Evolutionary conservation across 2,888 invertebrate genomes (phyloP).

Genomic region (Polymixis flavicincta): DNA sequence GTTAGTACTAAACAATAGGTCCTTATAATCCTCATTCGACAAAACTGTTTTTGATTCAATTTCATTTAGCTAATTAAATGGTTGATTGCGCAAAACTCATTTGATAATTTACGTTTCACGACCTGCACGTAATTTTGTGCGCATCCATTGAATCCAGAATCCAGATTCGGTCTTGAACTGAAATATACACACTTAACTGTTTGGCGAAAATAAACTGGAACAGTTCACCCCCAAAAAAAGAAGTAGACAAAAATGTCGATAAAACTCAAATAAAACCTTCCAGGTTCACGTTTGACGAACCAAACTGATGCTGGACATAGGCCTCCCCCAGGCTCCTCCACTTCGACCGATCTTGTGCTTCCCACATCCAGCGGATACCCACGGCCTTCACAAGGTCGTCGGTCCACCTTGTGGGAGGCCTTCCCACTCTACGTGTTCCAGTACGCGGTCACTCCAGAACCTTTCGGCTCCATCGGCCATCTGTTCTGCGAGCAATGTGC

Average conservation of each 20-base stretch:
- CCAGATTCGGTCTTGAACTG: not conserved
- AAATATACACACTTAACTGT: not conserved
- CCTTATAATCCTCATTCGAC: not conserved
- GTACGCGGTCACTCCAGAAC: no score
- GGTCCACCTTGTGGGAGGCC: no score
- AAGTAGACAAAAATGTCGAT: not conserved
- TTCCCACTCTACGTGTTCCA: no score
- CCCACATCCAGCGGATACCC: no score
- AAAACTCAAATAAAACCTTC: not conserved
- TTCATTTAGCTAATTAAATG: not conserved
- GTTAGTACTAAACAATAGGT: not conserved
- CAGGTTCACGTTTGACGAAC: no score
- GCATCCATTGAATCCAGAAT: conserved; percentile 1
- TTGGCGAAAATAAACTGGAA: not conserved
- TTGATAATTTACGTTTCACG: not conserved
- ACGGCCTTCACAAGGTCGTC: no score
- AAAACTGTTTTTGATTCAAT: not conserved
- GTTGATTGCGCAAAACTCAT: not conserved
- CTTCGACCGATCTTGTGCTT: no score
- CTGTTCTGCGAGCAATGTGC: no score
- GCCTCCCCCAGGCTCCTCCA: no score
- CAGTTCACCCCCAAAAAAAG: no score
- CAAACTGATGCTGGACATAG: no score
- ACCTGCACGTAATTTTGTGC: not conserved
- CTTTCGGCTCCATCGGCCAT: no score